Percentiles rank a stretch among this genome's conserved stretches.
phyloP scores from a whole-genome alignment of 1,140 invertebrate species.

The Scaptomyza montana region DNA sequence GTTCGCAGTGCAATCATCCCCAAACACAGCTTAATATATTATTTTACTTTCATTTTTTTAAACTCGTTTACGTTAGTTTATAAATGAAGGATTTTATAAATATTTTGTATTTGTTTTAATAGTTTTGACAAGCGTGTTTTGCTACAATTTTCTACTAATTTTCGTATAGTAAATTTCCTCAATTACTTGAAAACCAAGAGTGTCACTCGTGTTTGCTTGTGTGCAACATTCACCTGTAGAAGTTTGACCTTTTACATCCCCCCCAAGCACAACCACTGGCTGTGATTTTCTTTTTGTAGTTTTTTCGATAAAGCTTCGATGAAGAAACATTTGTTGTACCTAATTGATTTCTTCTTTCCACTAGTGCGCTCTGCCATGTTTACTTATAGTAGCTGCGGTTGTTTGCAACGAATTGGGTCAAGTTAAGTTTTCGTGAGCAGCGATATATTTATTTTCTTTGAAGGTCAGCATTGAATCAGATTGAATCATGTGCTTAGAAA shows the following conservation, averaged over 20 bases:
- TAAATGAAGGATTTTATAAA: too few species aligned
- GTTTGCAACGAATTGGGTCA: constrained; percentile 37
- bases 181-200: neutral
- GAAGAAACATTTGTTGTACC: constrained; percentile 38
- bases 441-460: neutral
- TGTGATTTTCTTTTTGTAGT: too few species aligned
- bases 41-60: too few species aligned
- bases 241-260: constrained; percentile 5
- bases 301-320: neutral
- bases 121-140: too few species aligned
- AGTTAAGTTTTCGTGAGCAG: constrained; percentile 16
- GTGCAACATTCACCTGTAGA: constrained; percentile 12
- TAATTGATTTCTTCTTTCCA: constrained; percentile 53
- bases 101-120: too few species aligned
- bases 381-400: neutral
- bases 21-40: too few species aligned
- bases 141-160: too few species aligned
- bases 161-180: neutral
- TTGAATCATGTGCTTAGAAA: too few species aligned
- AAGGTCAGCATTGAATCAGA: neutral
- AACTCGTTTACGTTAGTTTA: too few species aligned
- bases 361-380: constrained; percentile 14
- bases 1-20: too few species aligned
- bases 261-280: neutral
- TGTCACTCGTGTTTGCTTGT: constrained; percentile 1